Conservation (phyloP, 2,797 vertebrate genomes). For the Phoebastria nigripes region DNA sequence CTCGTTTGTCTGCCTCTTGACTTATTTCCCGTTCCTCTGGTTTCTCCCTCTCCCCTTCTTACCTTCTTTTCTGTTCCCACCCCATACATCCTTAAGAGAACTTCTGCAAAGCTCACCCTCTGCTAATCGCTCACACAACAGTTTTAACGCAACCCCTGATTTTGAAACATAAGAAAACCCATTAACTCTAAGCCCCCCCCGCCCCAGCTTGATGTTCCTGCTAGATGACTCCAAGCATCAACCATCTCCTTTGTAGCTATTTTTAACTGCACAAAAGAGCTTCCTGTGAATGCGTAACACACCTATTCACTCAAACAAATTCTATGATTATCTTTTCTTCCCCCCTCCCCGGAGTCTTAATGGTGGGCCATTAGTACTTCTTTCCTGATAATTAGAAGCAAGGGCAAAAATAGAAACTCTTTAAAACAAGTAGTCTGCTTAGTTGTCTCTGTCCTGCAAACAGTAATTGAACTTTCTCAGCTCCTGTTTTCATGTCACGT, state of each 20-base stretch:
- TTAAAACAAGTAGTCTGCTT: background rate
- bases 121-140: background rate
- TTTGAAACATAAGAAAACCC: background rate
- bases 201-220: background rate
- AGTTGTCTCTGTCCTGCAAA: background rate
- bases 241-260: background rate
- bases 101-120: background rate
- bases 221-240: background rate
- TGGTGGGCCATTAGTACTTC: background rate
- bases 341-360: background rate
- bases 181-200: rapidly evolving
- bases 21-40: background rate
- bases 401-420: background rate
- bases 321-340: background rate
- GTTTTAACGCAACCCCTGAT: background rate
- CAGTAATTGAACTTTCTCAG: background rate
- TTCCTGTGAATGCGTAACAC: background rate
- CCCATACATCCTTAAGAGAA: background rate
- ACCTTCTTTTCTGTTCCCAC: rapidly evolving
- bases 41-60: background rate
- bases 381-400: background rate
- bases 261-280: background rate
- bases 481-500: background rate
- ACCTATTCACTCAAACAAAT: background rate
- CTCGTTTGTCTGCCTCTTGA: rapidly evolving